phyloP scores from a whole-genome alignment of 2,113 vertebrate genomes.

The Mobula birostris region DNA sequence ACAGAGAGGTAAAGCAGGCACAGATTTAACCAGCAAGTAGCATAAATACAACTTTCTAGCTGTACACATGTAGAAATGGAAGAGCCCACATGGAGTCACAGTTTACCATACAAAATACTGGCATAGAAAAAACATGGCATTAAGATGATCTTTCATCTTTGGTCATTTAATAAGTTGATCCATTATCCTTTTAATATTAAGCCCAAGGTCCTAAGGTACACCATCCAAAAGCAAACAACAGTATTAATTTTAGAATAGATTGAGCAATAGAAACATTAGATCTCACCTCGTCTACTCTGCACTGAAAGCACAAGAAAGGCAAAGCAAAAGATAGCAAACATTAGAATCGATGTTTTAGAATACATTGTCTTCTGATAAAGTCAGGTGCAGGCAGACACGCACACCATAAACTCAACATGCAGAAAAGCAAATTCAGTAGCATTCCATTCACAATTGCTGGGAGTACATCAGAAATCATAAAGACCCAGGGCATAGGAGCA shows the following conservation, averaged over 20 bases:
- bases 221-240: not conserved
- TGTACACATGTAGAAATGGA: not conserved
- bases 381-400: not conserved
- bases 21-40: not conserved
- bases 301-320: constrained; percentile 74
- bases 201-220: not conserved
- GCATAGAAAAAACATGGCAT: not conserved
- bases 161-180: not conserved
- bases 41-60: not conserved
- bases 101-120: not conserved
- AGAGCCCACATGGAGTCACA: not conserved
- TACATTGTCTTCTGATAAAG: not conserved
- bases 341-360: constrained; percentile 22
- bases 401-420: not conserved
- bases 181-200: not conserved
- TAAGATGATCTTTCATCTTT: not conserved
- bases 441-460: not conserved
- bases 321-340: constrained; percentile 50
- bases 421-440: not conserved
- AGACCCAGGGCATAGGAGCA: no score
- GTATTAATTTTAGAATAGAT: constrained; percentile 25
- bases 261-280: constrained; percentile 39
- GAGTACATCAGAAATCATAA: not conserved
- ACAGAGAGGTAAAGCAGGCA: not conserved
- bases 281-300: constrained; percentile 99